Conservation (phyloP, 1,140 invertebrate genomes). For the Campodea augens region DNA sequence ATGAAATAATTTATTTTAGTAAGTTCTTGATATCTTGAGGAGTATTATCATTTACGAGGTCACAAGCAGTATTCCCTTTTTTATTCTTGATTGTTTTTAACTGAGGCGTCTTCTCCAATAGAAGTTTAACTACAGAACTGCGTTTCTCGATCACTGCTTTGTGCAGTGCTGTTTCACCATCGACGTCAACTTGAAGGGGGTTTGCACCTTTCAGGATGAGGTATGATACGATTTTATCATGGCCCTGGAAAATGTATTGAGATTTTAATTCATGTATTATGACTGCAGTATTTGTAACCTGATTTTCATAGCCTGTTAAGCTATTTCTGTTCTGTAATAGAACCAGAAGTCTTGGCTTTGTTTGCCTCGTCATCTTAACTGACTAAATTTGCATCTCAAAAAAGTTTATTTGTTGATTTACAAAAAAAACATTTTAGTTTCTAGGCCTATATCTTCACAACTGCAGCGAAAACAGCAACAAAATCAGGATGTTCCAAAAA, state of each 20-base stretch:
- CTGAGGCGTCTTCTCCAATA: slow-evolving; percentile 31
- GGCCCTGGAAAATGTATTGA: slow-evolving; percentile 26
- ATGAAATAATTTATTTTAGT: too few relatives aligned
- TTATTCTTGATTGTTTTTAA: slow-evolving; percentile 16
- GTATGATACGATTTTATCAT: slow-evolving; percentile 37
- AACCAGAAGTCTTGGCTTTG: too few relatives aligned
- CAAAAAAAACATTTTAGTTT: too few relatives aligned
- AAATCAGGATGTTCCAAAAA: too few relatives aligned
- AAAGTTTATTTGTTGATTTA: too few relatives aligned
- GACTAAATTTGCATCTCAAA: too few relatives aligned
- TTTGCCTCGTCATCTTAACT: too few relatives aligned
- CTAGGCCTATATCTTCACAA: too few relatives aligned
- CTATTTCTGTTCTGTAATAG: slow-evolving; percentile 8
- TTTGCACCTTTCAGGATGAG: slow-evolving; percentile 41
- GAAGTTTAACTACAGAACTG: slow-evolving; percentile 30
- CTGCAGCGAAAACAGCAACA: too few relatives aligned
- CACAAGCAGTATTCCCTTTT: too few relatives aligned
- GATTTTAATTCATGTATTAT: not conserved
- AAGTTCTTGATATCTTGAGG: too few relatives aligned
- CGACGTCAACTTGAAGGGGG: slow-evolving; percentile 40
- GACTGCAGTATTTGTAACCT: slow-evolving; percentile 9
- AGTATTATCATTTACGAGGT: too few relatives aligned
- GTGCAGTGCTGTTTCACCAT: slow-evolving; percentile 60
- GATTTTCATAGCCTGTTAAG: slow-evolving; percentile 17
- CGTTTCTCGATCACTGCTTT: slow-evolving; percentile 42